Base-by-base conservation (phyloP, 2,888 invertebrate species). In the Hoplodrina ambigua region DNA sequence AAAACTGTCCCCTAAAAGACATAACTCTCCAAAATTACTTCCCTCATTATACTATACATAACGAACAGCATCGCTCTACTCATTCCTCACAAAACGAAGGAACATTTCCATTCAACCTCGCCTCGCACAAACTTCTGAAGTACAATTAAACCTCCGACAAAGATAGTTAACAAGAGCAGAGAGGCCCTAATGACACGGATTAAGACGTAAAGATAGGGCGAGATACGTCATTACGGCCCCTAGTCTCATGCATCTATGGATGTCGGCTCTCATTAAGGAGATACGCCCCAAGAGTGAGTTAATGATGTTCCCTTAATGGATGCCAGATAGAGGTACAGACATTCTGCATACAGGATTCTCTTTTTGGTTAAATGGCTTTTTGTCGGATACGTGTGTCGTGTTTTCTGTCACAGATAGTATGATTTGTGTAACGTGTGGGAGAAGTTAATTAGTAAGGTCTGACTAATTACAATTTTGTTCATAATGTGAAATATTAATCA, bases 151-250 rank as follows among this genome's bases (percentile, higher is more conserved):
- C 70, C 65, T 76, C 72, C 72, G 64, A 69, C 82, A 69, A 74
- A 78, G 78, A 87, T 83, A 83, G 79, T 88, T 85, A 81, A 81
- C 78, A 77, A 76, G 81, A 85, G 82, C 76, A 83, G 84, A 78
- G 80, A 84, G 78, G 73, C 72, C 83, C 87, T 93, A 92, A 93
- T 93, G 92, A 90, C 82, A 82, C 85, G 89, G 92, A 95, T 95
- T 93, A 93, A 94, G 94, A 94, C 93, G 91, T 94, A 91, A 92
- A 93, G 93, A 93, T 93, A 92, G 89, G 88, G 83, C 68, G 69
- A 85, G 87, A 85, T 86, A 84, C 85, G 82, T 88, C 89, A 91
- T 91, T 90, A 90, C 86, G 82, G 70, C 80, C 87, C 87, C 87
- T 76, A 74, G 80, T 89, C 82, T 93, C 93, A 91, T 93, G 92